Base-by-base conservation (phyloP, 1,140 invertebrate species). In the Aphaenogaster floridana region DNA sequence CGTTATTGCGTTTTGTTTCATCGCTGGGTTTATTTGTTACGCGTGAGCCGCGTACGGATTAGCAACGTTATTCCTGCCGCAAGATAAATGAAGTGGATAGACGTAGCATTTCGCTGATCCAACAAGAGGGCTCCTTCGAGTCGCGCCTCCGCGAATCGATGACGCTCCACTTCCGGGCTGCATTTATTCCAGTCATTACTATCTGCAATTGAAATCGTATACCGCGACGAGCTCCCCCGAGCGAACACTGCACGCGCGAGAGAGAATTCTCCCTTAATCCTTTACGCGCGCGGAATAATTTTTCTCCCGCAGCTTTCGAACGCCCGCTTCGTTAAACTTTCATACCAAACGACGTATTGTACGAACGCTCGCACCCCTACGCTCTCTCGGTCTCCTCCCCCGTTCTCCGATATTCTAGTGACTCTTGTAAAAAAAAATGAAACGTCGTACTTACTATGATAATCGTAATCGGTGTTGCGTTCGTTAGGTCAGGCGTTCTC, bases 121-220 rank as follows among this genome's bases (percentile, higher is more conserved):
- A 57, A 48, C 79, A 45, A 13, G 3, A 50, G 28, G 79, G 39
- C 66, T 71, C 50, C 64, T 71, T 1, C 64, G 39, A 81, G 79
- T 81, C 63, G 63, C 36, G 64, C 45, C 45, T 66, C 45, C 48
- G 36, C 64, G 64, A 69, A 81, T 81, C 79, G 66, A 81, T 81
- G 64, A 59, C 52, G 79, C 66, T 28, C 64, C 79, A 59, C 50
- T 71, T 71, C 79, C 39, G 79, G 77, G 21, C 52, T 81, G 15
- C 39, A 81, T 81, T 81, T 81, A 71, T 71, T 57, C 64, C 45
- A 69, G 63, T 54, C 63, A 80, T 80, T 80, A 81, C 66, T 71
- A 59, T 81, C 66, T 71, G 79, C 79, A 81, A 81, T 81, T 81
- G 79, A 81, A 81, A 81, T 81, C 52, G 21, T 59, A 57, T 45